These are phyloP conservation scores for Eretmocerus hayati DNA, from an alignment of 2,888 invertebrate genomes.

Conservation along the genomic window DNA sequence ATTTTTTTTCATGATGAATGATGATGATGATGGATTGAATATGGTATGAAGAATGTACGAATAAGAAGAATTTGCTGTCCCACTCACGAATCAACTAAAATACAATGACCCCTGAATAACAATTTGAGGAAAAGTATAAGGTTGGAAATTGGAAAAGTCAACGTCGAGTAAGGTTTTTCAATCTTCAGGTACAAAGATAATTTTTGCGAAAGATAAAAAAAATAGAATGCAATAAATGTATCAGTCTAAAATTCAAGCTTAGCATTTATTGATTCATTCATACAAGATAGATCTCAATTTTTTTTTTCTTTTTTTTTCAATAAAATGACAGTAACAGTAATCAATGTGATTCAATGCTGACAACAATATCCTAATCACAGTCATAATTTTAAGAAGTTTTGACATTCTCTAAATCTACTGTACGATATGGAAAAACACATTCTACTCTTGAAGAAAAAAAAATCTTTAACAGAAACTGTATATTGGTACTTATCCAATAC, in stretches of 20 bases:
- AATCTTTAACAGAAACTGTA: slow-evolving; percentile 1
- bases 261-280: slow-evolving; percentile 17
- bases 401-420: slow-evolving; percentile 17
- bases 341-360: slow-evolving; percentile 19
- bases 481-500: slow-evolving; percentile 11
- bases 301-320: slow-evolving; percentile 16
- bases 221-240: no score
- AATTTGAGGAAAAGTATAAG: no score
- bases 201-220: no score
- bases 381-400: slow-evolving; percentile 17
- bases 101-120: no score
- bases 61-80: no score
- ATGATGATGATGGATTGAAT: slow-evolving; percentile 7
- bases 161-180: no score
- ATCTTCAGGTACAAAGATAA: no score
- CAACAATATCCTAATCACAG: slow-evolving; percentile 19
- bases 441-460: slow-evolving; percentile 16
- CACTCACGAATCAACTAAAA: no score
- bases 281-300: slow-evolving; percentile 19
- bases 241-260: slow-evolving; percentile 22
- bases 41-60: slow-evolving; percentile 16
- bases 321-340: slow-evolving; percentile 19
- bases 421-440: slow-evolving; percentile 17
- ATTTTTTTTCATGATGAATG: slow-evolving; percentile 20
- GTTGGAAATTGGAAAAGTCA: no score